phyloP scores from a whole-genome alignment of 2,888 invertebrate species.

The Oxytorus armatus region DNA sequence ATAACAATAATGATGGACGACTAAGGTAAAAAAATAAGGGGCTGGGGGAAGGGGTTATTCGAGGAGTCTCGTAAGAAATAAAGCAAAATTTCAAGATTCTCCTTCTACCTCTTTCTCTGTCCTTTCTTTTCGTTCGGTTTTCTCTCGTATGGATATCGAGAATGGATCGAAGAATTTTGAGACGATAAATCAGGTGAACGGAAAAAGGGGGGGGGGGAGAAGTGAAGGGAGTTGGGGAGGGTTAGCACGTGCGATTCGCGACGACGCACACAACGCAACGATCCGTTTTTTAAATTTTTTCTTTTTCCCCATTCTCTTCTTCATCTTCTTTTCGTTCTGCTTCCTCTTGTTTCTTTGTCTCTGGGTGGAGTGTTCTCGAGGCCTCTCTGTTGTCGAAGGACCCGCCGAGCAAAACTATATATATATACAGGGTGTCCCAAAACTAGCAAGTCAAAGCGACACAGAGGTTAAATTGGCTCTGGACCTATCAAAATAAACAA shows the following conservation, averaged over 20 bases:
- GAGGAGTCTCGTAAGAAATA: conserved; percentile 14
- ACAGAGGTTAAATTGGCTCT: no score
- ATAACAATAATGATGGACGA: neutral
- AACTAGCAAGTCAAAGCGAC: no score
- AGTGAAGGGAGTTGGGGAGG: conserved; percentile 44
- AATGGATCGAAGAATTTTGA: conserved; percentile 62
- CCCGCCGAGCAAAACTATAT: conserved; percentile 8
- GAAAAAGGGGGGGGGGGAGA: neutral
- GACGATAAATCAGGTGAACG: conserved; percentile 62
- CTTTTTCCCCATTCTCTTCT: conserved; percentile 12
- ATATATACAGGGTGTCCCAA: no score
- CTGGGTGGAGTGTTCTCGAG: conserved; percentile 16
- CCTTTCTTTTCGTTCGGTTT: conserved; percentile 1
- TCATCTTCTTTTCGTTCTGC: conserved; percentile 37
- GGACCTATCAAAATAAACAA: no score
- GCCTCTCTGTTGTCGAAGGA: conserved; percentile 52
- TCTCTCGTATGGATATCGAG: conserved; percentile 49
- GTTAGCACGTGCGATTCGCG: conserved; percentile 63
- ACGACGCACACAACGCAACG: conserved; percentile 57
- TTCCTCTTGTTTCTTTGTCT: conserved; percentile 53
- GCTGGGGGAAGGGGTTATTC: neutral
- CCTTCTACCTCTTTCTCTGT: conserved; percentile 1
- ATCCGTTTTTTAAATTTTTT: conserved; percentile 25
- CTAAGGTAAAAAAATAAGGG: neutral
- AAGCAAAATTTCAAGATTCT: conserved; percentile 35